Conservation (phyloP, 2,888 invertebrate genomes). For the Coenonympha glycerion region DNA sequence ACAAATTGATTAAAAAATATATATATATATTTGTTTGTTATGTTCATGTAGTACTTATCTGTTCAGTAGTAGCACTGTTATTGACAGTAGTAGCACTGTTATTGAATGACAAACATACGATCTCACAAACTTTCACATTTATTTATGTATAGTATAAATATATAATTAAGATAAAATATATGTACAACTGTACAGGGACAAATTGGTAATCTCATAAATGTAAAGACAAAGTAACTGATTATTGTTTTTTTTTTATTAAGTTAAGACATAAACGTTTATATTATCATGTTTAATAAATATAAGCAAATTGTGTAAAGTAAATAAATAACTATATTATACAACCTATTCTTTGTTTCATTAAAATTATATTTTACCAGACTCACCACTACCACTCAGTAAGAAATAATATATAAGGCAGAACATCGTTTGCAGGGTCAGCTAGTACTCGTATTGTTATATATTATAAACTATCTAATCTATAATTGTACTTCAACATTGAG, state of each 20-base stretch:
- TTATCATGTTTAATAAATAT: conserved; percentile 10
- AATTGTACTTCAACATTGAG: too few relatives aligned
- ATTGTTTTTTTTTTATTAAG: conserved; percentile 25
- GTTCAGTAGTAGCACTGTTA: too few relatives aligned
- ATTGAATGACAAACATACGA: too few relatives aligned
- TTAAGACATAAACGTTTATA: conserved; percentile 16
- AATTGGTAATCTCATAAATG: conserved; percentile 32
- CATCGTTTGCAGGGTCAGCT: too few relatives aligned
- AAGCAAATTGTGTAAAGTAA: conserved; percentile 19
- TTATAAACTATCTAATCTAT: too few relatives aligned
- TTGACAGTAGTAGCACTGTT: conserved; percentile 96
- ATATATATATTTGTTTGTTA: too few relatives aligned
- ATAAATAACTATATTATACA: conserved; percentile 22
- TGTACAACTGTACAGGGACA: conserved; percentile 20
- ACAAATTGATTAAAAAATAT: too few relatives aligned
- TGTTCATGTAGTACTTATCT: too few relatives aligned
- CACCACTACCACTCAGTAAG: not conserved
- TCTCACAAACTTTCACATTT: too few relatives aligned
- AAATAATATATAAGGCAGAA: not conserved
- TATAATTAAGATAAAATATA: not conserved
- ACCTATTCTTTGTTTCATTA: not conserved
- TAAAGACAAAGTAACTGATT: conserved; percentile 28
- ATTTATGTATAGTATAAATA: too few relatives aligned
- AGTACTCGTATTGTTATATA: too few relatives aligned
- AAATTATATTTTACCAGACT: not conserved